Conservation (phyloP, 2,113 vertebrate species). For the Paramisgurnus dabryanus region DNA sequence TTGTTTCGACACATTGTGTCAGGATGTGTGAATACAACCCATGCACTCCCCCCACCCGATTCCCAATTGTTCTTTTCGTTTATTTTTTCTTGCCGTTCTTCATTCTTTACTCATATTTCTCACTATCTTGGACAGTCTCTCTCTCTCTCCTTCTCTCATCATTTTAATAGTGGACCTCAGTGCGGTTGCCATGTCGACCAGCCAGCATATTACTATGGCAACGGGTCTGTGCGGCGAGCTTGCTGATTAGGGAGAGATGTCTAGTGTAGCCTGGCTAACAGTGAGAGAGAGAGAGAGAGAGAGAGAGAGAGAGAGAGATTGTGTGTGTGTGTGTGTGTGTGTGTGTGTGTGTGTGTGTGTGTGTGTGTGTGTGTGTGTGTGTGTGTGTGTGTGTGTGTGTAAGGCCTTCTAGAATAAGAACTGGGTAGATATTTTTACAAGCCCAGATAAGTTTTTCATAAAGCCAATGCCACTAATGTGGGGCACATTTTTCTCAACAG, state of each 20-base stretch:
- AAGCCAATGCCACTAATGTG: conserved; percentile 8
- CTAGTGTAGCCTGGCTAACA: conserved; percentile 78
- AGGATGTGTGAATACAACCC: conserved; percentile 57
- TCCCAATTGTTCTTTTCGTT: conserved; percentile 45
- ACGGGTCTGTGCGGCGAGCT: conserved; percentile 91
- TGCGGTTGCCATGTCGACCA: conserved; percentile 99
- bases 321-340: conserved; percentile 54
- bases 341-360: conserved; percentile 56
- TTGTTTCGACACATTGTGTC: conserved; percentile 66
- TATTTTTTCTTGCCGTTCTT: conserved; percentile 50
- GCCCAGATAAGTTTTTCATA: conserved; percentile 21
- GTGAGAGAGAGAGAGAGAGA: conserved; percentile 58
- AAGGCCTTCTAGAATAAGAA: conserved; percentile 45
- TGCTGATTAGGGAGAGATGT: conserved; percentile 84
- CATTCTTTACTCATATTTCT: conserved; percentile 58
- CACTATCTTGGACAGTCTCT: conserved; percentile 49
- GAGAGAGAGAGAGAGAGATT: conserved; percentile 53
- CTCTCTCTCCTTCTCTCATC: conserved; percentile 79
- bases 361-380: conserved; percentile 61
- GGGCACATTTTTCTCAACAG: not conserved
- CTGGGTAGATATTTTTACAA: conserved; percentile 36
- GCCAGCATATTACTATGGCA: conserved; percentile 96
- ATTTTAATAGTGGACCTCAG: conserved; percentile 96
- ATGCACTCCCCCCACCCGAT: conserved; percentile 43
- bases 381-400: conserved; percentile 48